A percentile compares a stretch with the other conserved stretches of the same genome.
Conservation (phyloP, 2,888 invertebrate species). For the Caenorhabditis uteleia region DNA sequence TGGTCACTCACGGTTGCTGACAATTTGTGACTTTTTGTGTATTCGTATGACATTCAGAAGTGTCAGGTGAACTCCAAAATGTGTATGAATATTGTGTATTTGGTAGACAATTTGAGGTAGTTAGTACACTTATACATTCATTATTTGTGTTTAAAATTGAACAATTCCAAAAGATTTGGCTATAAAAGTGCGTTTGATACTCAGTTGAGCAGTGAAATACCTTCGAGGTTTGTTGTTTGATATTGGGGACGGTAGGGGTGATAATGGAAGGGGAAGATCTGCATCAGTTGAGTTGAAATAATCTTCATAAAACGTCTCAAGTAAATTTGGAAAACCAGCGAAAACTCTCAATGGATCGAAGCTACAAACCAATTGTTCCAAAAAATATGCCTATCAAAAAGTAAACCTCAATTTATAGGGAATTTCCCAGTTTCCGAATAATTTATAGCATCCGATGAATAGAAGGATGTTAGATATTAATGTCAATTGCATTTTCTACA, state of each 20-base stretch:
- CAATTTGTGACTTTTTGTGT: constrained; percentile 5
- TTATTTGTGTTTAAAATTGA: constrained; percentile 7
- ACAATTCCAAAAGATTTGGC: constrained; percentile 16
- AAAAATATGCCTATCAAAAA: neutral
- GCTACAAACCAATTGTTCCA: neutral
- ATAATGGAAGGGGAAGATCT: neutral
- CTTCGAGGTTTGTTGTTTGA: neutral
- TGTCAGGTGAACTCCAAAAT: constrained; percentile 14
- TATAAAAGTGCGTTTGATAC: constrained; percentile 1
- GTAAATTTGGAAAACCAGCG: constrained; percentile 30
- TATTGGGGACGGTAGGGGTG: constrained; percentile 2
- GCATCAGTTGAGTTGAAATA: neutral
- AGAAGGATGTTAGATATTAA: constrained; percentile 12
- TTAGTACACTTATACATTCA: constrained; percentile 15
- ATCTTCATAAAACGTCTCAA: constrained; percentile 19
- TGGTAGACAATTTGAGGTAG: constrained; percentile 14
- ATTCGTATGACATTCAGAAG: neutral
- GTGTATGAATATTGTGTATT: constrained; percentile 18
- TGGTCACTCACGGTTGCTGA: constrained; percentile 5
- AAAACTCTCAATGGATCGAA: constrained; percentile 25
- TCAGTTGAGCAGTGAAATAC: neutral
- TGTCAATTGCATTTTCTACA: constrained; percentile 13
- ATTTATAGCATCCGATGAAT: constrained; percentile 11
- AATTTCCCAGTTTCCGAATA: constrained; percentile 24
- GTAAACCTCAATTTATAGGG: constrained; percentile 9